Base-by-base conservation (phyloP, 2,797 vertebrate genomes). In the Pangasius sanitwongsei region DNA sequence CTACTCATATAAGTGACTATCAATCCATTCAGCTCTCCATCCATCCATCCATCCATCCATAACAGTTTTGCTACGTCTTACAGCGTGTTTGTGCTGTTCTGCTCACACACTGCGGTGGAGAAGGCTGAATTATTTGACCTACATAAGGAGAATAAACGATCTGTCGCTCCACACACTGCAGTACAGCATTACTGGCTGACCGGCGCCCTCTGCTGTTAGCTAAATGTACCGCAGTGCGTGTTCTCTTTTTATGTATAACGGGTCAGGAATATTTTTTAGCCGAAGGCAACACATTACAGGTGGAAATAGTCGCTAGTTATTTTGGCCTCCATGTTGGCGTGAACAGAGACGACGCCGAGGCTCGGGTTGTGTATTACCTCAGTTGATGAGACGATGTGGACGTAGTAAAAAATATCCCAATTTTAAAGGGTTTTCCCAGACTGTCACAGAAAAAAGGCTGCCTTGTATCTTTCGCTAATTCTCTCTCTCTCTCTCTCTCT, bases 71-170 rank as follows among this genome's bases (percentile, higher is more conserved):
- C 31, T 59, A 18, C n/a, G 70, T 63, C 41, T 31, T 72, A 6
- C 6, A 6, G 53, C 25, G 57, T 61, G 57, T 61, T 41, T 34
- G 31, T 37, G 31, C 12, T 11, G 28, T 48, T 83, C 53, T 50
- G 31, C 31, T 81, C 78, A 34, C 78, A 31, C 48, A 37, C 50
- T 59, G 53, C 53, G 31, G 28, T 15, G 6, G 5, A 53, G 15
- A 55, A 78, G 6, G 28, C 15, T 15, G n/a, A 92, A 91, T 91
- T 92, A 90, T 92, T 94, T 94, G 95, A 94, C 96, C 95, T 94
- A 95, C 93, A 96, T 96, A 92, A 94, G 92, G 89, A 92, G 93
- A 93, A 94, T 93, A 93, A 94, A 94, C 37, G 93, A 92, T 92
- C 85, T 92, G 86, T 93, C 92, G 91, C 92, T 91, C 91, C 89